Base-by-base conservation (phyloP, 1,140 invertebrate genomes). In the Aphis gossypii region DNA sequence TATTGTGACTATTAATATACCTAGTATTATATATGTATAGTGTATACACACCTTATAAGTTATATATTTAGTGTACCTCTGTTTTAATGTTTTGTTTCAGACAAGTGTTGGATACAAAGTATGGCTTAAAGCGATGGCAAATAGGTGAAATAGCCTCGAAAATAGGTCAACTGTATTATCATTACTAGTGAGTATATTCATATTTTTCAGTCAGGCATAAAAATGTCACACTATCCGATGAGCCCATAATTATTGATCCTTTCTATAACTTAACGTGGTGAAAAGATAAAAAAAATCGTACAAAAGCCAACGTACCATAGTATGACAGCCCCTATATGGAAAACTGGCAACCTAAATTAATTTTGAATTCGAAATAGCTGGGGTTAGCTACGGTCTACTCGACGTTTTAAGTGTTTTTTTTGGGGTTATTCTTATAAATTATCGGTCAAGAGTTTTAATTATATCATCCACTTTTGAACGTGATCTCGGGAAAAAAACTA, bases 61-160 rank as follows among this genome's bases (percentile, higher is more conserved):
- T 18, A 76, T 76, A 76, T n/a, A 51, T 2, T 14, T 20, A 18
- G 30, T 35, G 11, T n/a, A 76, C 30, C 60, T n/a, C 14, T 76
- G 5, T 83, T 41, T 83, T 44, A 84, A 84, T 84, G 25, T 94
- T 94, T 94, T 94, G 94, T 94, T 96, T 35, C 95, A 97, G 97
- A 94, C 96, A 96, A 96, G 96, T 99, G 94, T 96, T 99, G 93
- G 99, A 99, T 95, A 97, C 97, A 94, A 99, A 99, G 96, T 99
- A 99, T 96, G 98, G 98, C 38, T 96, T 99, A 94, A 99, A 99
- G 95, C 96, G 99, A 94, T 99, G 99, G 99, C 99, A 99, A 96
- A 99, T 99, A 94, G 99, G 99, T 90, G 99, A 99, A 96, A 99
- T 99, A 94, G 99, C 99, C 25, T 99, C 98, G 23, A 99, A 99